Evolutionary conservation across 2,113 vertebrate genomes (phyloP), one percentile per base, ranked within the genome.

Genomic region (Oreochromis niloticus): DNA sequence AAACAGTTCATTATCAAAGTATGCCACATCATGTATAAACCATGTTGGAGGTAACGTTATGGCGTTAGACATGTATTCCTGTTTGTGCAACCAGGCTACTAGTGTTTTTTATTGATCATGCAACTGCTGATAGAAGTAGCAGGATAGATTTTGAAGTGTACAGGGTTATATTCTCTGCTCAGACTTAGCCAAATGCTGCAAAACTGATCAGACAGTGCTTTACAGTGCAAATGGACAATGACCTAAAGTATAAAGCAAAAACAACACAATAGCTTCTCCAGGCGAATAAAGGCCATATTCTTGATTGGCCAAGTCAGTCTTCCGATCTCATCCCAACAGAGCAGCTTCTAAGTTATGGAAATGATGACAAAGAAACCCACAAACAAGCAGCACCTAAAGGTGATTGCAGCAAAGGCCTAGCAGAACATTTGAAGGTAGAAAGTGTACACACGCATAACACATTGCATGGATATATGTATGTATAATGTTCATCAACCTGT

Each of bases 191-290:
- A 30, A 73, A 24, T 48, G 41, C 68, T 48, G 46, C 41, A 73
- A 73, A 73, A 48, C 68, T 73, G 68, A 73, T 30, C 41, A 11
- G 41, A 73, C n/a, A 75, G 43, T 6, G 9, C 24, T 75, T 75
- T 30, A 50, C 14, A 1, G 71, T 75, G 43, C 71, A 75, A 75
- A 50, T 19, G 6, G 24, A 50, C 3, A 19, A 75, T 75, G 2
- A 75, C 43, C 71, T 48, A 75, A 75, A 75, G 24, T 30, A 32
- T 32, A 75, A 17, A 32, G 71, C 6, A 50, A 75, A 75, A 48
- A 2, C 68, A 2, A 10, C 68, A 16, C 68, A 73, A 17, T 27
- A 75, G 68, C 39, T 73, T 73, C 1, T 27, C 39, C 9, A 50
- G 24, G 43, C 24, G 50, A 32, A 50, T 30, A 12, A 75, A 75